A percentile compares a stretch with the other conserved stretches of the same genome.
Evolutionary conservation across 2,113 vertebrate genomes (phyloP).

Genomic region (Chaenocephalus aceratus): DNA sequence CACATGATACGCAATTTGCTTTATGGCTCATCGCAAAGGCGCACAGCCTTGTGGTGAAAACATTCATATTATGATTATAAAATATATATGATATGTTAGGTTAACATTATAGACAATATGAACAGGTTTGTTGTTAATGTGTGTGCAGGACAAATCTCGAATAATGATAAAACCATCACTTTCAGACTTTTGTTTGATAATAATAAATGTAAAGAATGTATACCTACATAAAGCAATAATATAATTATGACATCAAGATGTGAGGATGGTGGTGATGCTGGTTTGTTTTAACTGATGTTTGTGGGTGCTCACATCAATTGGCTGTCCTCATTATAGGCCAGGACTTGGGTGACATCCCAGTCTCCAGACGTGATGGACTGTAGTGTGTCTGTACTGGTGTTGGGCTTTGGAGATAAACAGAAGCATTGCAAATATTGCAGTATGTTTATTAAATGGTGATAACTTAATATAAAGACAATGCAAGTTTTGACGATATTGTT

Average conservation of each 20-base stretch:
- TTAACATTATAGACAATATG: background rate
- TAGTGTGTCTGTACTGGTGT: slow-evolving; percentile 92
- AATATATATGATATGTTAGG: background rate
- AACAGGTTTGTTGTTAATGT: too few species aligned
- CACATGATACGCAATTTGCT: too few species aligned
- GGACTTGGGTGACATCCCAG: slow-evolving; percentile 95
- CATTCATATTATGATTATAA: too few species aligned
- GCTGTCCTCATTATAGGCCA: slow-evolving; percentile 92
- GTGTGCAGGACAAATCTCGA: background rate
- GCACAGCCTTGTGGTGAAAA: too few species aligned
- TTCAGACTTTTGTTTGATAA: background rate
- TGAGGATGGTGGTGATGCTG: background rate
- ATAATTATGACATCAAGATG: background rate
- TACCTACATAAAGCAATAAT: too few species aligned
- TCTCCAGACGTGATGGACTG: slow-evolving; percentile 96
- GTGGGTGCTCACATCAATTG: slow-evolving; percentile 90
- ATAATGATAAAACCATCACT: background rate
- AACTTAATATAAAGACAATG: background rate
- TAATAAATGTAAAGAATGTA: background rate
- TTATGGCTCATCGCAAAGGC: too few species aligned
- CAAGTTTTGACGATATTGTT: too few species aligned
- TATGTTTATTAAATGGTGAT: background rate
- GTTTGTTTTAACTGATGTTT: background rate
- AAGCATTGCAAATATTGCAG: background rate
- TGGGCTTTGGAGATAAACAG: slow-evolving; percentile 83